These are phyloP conservation scores for Fragum fragum DNA, from an alignment of 2,888 invertebrate genomes.

Conservation along the genomic window DNA sequence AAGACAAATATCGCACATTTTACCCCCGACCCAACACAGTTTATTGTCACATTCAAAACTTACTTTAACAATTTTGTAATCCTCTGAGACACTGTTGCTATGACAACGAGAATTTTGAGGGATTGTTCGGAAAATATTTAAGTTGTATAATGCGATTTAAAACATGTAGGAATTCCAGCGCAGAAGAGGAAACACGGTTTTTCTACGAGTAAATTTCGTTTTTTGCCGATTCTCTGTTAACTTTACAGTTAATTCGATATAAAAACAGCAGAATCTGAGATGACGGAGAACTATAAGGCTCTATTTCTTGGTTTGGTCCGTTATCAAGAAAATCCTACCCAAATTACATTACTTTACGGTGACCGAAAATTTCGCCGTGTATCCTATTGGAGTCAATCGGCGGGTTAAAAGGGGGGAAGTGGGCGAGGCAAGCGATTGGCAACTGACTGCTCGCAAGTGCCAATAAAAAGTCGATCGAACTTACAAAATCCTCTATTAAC, in stretches of 20 bases:
- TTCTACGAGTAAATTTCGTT: background rate
- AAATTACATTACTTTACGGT: too few relatives aligned
- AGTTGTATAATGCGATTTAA: conserved; percentile 21
- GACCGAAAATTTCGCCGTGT: too few relatives aligned
- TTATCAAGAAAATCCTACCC: too few relatives aligned
- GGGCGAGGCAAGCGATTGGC: too few relatives aligned
- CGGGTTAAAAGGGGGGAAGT: too few relatives aligned
- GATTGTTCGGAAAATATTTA: conserved; percentile 21
- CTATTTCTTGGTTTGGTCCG: too few relatives aligned
- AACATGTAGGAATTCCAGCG: background rate
- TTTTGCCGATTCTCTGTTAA: background rate
- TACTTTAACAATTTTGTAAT: conserved; percentile 11
- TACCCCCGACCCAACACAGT: conserved; percentile 5
- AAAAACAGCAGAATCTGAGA: background rate
- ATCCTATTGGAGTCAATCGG: too few relatives aligned
- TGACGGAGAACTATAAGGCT: too few relatives aligned
- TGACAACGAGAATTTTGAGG: conserved; percentile 19
- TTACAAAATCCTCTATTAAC: too few relatives aligned
- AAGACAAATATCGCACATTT: conserved; percentile 1
- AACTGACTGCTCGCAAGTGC: too few relatives aligned
- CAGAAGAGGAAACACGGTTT: background rate
- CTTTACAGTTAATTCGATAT: background rate
- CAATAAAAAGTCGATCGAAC: too few relatives aligned
- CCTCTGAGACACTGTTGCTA: conserved; percentile 7
- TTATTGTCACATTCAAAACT: conserved; percentile 14